These are phyloP conservation scores for Cariama cristata DNA, from an alignment of 2,113 vertebrate genomes.

Conservation along the genomic window DNA sequence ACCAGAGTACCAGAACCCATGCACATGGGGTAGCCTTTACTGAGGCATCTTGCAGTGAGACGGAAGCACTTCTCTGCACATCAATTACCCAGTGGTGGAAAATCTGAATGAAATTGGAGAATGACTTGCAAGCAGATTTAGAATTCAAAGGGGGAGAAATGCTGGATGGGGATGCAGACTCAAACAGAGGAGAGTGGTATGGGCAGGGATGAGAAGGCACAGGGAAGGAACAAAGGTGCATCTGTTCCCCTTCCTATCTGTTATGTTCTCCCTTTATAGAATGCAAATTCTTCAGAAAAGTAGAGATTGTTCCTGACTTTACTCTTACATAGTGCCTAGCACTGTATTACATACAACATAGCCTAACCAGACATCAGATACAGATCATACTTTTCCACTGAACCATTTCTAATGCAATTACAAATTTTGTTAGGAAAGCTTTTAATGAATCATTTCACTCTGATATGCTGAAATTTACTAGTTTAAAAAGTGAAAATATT, in stretches of 20 bases:
- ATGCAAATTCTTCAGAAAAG: conserved; percentile 1
- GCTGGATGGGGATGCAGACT: background rate
- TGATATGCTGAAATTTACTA: background rate
- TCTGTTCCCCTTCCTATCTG: background rate
- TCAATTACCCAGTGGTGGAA: background rate
- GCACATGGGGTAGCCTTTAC: background rate
- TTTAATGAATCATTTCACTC: background rate
- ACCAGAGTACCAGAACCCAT: background rate
- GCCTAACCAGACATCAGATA: background rate
- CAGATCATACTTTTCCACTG: background rate
- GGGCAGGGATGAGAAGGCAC: background rate
- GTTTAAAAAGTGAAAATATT: background rate
- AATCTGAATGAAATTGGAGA: background rate
- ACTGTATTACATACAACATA: background rate
- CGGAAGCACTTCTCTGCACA: background rate
- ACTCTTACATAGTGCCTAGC: background rate
- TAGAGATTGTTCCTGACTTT: background rate
- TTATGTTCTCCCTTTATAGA: background rate
- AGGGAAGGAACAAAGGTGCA: background rate
- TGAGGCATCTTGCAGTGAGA: background rate
- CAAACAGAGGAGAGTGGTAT: background rate
- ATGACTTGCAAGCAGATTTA: background rate
- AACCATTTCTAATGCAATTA: background rate
- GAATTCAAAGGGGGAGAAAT: background rate
- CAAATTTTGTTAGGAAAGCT: background rate